phyloP scores from a whole-genome alignment of 1,140 invertebrate species.

The Vanessa tameamea region DNA sequence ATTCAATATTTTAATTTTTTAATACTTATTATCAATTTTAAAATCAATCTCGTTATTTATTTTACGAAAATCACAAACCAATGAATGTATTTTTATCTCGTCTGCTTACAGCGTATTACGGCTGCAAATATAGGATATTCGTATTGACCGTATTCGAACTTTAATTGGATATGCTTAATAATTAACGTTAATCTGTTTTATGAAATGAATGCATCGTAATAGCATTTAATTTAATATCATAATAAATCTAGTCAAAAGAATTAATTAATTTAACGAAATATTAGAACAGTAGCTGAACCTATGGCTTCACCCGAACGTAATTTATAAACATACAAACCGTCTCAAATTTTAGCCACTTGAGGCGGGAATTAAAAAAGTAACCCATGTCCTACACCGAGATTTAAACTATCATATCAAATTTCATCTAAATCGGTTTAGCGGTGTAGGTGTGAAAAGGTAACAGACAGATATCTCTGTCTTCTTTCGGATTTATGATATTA shows the following conservation, averaged over 20 bases:
- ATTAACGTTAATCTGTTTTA: slow-evolving; percentile 18
- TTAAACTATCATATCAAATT: too few species aligned
- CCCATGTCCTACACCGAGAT: too few species aligned
- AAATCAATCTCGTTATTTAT: not conserved
- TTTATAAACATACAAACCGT: too few species aligned
- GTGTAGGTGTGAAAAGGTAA: too few species aligned
- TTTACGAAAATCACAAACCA: not conserved
- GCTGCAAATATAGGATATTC: slow-evolving; percentile 17
- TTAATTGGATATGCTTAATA: slow-evolving; percentile 14
- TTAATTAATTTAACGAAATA: not conserved
- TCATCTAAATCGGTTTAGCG: too few species aligned
- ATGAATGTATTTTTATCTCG: slow-evolving; percentile 6
- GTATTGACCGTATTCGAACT: slow-evolving; percentile 14
- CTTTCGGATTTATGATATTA: too few species aligned
- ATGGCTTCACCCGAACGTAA: too few species aligned
- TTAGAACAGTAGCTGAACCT: not conserved
- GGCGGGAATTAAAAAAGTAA: too few species aligned
- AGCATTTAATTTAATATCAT: not conserved
- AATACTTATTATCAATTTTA: not conserved
- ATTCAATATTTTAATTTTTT: too few species aligned
- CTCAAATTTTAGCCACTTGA: too few species aligned
- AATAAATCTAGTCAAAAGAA: not conserved
- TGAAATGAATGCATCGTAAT: not conserved
- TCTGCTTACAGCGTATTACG: slow-evolving; percentile 15
- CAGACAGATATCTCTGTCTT: too few species aligned